Conservation (phyloP, 2,888 invertebrate genomes). For the Synergus itoensis region DNA sequence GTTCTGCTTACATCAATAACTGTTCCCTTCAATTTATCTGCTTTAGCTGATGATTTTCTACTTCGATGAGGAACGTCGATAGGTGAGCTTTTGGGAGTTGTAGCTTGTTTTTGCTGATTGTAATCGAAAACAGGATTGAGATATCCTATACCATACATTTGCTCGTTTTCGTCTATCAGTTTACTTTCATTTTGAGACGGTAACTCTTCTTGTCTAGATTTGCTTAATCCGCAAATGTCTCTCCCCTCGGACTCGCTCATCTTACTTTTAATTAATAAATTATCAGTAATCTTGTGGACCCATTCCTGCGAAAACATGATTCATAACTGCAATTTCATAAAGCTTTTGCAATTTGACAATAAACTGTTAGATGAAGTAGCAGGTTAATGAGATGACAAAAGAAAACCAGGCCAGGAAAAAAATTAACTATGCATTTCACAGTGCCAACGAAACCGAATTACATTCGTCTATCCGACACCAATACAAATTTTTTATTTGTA, state of each 20-base stretch:
- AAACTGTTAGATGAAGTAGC: constrained; percentile 63
- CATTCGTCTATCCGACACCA: constrained; percentile 70
- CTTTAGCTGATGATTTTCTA: constrained; percentile 66
- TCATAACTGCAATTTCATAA: constrained; percentile 47
- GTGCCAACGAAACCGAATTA: constrained; percentile 66
- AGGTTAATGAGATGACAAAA: constrained; percentile 65
- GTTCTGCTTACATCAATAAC: constrained; percentile 82
- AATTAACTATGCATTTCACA: constrained; percentile 67
- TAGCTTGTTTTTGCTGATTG: constrained; percentile 53
- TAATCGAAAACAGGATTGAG: constrained; percentile 75
- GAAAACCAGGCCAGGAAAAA: constrained; percentile 66
- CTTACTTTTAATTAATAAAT: constrained; percentile 71
- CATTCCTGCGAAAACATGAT: constrained; percentile 77
- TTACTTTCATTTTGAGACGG: constrained; percentile 54
- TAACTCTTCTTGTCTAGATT: constrained; percentile 54
- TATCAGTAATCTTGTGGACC: constrained; percentile 75
- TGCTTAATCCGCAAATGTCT: constrained; percentile 68
- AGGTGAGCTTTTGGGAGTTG: constrained; percentile 65
- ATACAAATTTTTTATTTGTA: constrained; percentile 55
- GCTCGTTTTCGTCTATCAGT: constrained; percentile 63
- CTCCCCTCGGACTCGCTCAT: constrained; percentile 72
- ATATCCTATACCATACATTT: constrained; percentile 71
- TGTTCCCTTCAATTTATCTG: constrained; percentile 75
- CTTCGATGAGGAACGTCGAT: constrained; percentile 63
- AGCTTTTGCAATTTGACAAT: constrained; percentile 32